Evolutionary conservation across 2,797 vertebrate genomes (phyloP), one percentile per base, ranked within the genome.

Genomic region (Naso thynnoides): DNA sequence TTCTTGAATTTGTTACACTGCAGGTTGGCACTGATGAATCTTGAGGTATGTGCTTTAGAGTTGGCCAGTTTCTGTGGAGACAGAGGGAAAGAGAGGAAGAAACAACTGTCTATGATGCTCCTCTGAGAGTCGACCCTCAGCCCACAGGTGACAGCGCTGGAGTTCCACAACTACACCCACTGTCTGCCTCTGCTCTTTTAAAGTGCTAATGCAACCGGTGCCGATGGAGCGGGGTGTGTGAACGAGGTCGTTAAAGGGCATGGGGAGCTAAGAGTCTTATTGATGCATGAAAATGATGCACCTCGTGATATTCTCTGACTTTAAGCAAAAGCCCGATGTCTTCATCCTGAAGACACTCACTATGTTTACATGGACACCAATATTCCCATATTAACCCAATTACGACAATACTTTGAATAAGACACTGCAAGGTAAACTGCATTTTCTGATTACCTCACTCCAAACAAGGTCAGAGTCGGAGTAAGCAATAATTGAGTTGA

Each of bases 1-100:
- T 99, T 99, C 94, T 99, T 99, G 89, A 98, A 98, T 85, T 98
- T 98, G 96, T 99, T 99, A 91, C 97, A 99, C 0, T 96, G 97
- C 84, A 99, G 94, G 91, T 97, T 99, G 95, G 97, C 97, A 84
- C 97, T 99, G 93, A 99, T 97, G 93, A 98, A 99, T 88, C 96
- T 95, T 80, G 96, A 97, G 63, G 96, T 96, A 92, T 98, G 96
- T 90, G 96, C 96, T 95, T 97, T 97, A 79, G 95, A 97, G 86
- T 95, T 98, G 89, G 96, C 95, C 91, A 99, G 93, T 88, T 96
- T 90, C 88, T 92, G 84, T 3, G 10, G 61, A 76, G 36, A 76
- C 27, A 82, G 23, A 29, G 19, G 62, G 6, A 16, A 63, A 15
- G 18, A 29, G 19, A 64, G 6, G 19, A 63, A 15, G 18, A 54